Evolutionary conservation across 2,113 vertebrate species (phyloP).

Genomic region (Lophius piscatorius): DNA sequence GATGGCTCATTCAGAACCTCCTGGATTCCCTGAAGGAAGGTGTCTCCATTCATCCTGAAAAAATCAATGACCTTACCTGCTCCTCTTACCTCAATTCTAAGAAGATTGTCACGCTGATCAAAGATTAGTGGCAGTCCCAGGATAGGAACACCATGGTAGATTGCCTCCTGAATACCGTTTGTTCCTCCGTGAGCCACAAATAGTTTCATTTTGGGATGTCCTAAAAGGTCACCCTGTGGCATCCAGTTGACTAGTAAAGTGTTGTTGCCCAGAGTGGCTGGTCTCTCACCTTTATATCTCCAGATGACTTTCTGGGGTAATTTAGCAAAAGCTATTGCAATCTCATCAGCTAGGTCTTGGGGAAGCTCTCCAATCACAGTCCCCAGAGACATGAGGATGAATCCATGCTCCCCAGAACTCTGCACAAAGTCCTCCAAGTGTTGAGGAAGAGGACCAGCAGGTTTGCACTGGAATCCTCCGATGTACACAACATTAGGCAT

Average conservation of each 20-base stretch:
- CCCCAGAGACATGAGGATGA: slow-evolving; percentile 79
- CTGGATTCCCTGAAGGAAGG: slow-evolving; percentile 59
- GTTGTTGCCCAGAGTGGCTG: slow-evolving; percentile 70
- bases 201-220: slow-evolving; percentile 65
- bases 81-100: slow-evolving; percentile 65
- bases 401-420: slow-evolving; percentile 74
- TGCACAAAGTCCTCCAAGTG: slow-evolving; percentile 75
- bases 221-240: slow-evolving; percentile 77
- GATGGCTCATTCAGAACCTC: slow-evolving; percentile 72
- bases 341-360: slow-evolving; percentile 46
- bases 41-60: slow-evolving; percentile 36
- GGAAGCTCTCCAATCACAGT: slow-evolving; percentile 64
- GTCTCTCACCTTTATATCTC: slow-evolving; percentile 60
- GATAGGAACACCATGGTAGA: slow-evolving; percentile 74
- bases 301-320: slow-evolving; percentile 79
- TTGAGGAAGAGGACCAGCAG: slow-evolving; percentile 70
- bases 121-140: slow-evolving; percentile 73
- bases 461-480: too few relatives aligned
- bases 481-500: too few relatives aligned
- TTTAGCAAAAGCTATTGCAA: slow-evolving; percentile 69
- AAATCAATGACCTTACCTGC: slow-evolving; percentile 57
- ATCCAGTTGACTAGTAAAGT: slow-evolving; percentile 76
- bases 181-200: slow-evolving; percentile 79
- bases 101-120: slow-evolving; percentile 76
- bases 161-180: slow-evolving; percentile 74